These are phyloP conservation scores for Pollenia amentaria DNA, from an alignment of 2,888 invertebrate genomes.

Conservation along the genomic window DNA sequence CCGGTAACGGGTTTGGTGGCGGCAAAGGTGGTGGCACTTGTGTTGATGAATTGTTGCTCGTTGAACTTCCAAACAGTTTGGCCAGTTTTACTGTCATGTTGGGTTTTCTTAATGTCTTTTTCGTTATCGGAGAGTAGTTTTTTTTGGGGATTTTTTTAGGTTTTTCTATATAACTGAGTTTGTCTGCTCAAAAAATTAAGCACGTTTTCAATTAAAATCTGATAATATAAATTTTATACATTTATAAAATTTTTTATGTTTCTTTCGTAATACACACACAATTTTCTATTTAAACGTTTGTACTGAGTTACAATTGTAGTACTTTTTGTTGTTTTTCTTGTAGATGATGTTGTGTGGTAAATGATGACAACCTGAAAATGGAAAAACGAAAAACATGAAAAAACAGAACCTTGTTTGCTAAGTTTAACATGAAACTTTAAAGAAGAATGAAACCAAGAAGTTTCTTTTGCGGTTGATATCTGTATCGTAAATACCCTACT, in stretches of 20 bases:
- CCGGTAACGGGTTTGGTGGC: constrained; percentile 52
- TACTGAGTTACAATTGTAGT: constrained; percentile 5
- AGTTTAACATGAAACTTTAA: constrained; percentile 33
- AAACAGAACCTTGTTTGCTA: constrained; percentile 25
- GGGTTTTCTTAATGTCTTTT: constrained; percentile 62
- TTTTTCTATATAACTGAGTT: constrained; percentile 22
- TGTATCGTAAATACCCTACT: constrained; percentile 22
- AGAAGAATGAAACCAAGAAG: constrained; percentile 32
- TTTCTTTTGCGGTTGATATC: constrained; percentile 39
- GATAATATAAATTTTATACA: constrained; percentile 58
- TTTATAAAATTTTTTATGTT: constrained; percentile 46
- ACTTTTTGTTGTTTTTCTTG: background rate
- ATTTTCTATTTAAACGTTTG: constrained; percentile 34
- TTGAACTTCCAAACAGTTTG: constrained; percentile 76
- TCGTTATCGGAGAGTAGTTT: background rate
- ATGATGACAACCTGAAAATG: constrained; percentile 59
- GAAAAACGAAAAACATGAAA: constrained; percentile 35
- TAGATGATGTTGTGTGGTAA: constrained; percentile 35
- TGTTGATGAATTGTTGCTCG: constrained; percentile 65
- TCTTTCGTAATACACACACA: constrained; percentile 20
- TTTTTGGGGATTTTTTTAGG: background rate
- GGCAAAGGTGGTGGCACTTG: constrained; percentile 66
- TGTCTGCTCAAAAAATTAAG: constrained; percentile 64
- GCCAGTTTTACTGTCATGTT: constrained; percentile 80
- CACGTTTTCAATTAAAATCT: constrained; percentile 80